These are phyloP conservation scores for Plagiodera versicolora DNA, from an alignment of 2,888 invertebrate species.

Conservation along the genomic window DNA sequence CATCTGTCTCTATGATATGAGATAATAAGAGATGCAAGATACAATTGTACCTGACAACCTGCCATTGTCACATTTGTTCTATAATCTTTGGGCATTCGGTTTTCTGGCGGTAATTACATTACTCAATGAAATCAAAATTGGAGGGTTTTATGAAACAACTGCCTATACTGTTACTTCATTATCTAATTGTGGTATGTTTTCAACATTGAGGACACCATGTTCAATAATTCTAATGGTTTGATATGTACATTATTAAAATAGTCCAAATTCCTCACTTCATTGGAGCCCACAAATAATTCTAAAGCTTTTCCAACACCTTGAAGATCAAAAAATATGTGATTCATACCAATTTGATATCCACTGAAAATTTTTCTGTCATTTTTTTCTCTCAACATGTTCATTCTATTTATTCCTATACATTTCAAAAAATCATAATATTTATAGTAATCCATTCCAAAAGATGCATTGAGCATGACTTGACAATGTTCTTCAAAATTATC, in stretches of 20 bases:
- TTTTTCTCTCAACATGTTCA: conserved; percentile 53
- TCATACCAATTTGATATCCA: conserved; percentile 53
- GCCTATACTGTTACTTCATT: too few species aligned
- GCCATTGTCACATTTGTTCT: too few species aligned
- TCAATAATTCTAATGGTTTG: conserved; percentile 24
- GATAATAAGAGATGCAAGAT: too few species aligned
- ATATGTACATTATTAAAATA: conserved; percentile 42
- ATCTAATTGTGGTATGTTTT: conserved; percentile 6
- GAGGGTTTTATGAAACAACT: too few species aligned
- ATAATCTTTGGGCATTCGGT: too few species aligned
- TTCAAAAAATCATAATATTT: conserved; percentile 69
- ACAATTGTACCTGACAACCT: too few species aligned
- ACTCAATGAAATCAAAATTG: too few species aligned
- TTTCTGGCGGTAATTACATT: too few species aligned
- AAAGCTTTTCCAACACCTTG: conserved; percentile 52
- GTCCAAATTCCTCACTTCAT: conserved; percentile 55
- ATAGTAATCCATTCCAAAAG: conserved; percentile 76
- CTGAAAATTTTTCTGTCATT: conserved; percentile 48
- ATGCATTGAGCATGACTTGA: conserved; percentile 76
- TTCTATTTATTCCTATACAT: conserved; percentile 57
- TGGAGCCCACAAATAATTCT: conserved; percentile 51
- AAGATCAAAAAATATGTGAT: conserved; percentile 58
- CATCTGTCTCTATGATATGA: too few species aligned
- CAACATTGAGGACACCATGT: conserved; percentile 19
- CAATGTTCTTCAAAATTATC: conserved; percentile 76